Percentiles rank a stretch among this genome's conserved stretches.
These are phyloP conservation scores for Todus mexicanus DNA, from an alignment of 2,797 vertebrate species.

Conservation along the genomic window DNA sequence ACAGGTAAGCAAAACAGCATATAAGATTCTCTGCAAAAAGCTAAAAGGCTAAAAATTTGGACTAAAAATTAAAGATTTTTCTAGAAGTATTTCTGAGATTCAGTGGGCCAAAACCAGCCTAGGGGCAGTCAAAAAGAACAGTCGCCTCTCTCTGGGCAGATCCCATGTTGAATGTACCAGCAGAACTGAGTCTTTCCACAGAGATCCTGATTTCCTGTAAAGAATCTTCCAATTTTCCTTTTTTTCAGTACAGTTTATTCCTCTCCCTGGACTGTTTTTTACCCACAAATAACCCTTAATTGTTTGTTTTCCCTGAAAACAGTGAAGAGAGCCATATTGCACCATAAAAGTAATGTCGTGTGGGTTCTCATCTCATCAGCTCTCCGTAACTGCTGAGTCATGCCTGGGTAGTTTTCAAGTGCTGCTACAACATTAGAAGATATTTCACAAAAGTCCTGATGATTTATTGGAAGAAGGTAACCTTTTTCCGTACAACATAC, in stretches of 20 bases:
- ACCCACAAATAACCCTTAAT: slow-evolving; percentile 34
- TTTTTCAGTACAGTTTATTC: neutral
- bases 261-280: neutral
- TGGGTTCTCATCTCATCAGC: slow-evolving; percentile 38
- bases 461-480: neutral
- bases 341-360: slow-evolving; percentile 40
- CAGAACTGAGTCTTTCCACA: neutral
- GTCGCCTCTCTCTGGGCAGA: neutral
- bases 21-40: neutral
- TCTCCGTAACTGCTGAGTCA: slow-evolving; percentile 31
- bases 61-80: neutral
- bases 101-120: neutral
- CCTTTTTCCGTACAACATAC: neutral
- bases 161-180: neutral
- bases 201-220: neutral
- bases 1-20: neutral
- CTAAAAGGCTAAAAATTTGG: neutral
- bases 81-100: neutral
- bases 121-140: neutral
- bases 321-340: slow-evolving; percentile 18
- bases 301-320: slow-evolving; percentile 40
- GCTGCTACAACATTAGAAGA: neutral
- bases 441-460: neutral
- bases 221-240: neutral
- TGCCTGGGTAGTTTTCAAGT: slow-evolving; percentile 21